Evolutionary conservation across 1,140 invertebrate species (phyloP), one percentile per base, ranked within the genome.

Genomic region (Galleria mellonella): DNA sequence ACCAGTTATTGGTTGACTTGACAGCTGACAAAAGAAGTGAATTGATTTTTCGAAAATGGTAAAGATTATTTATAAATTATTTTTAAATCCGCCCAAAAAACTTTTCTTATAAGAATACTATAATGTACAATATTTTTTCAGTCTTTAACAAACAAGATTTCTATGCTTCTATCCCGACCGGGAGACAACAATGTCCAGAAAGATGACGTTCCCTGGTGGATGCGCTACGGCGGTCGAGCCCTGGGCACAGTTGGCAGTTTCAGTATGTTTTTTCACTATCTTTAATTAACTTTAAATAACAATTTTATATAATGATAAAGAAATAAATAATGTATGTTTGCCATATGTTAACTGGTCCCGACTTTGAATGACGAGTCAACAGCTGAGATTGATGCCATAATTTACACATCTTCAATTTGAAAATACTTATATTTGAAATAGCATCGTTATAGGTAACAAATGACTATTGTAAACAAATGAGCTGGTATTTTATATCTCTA

Each of bases 121-220:
- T 52, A 33, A 73, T 75, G 60, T 62, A 13, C 42, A 29, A 56
- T 51, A 23, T 54, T 60, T 32, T 88, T 89, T 46, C 78, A 94
- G 93, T 94, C 93, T 61, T 89, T 94, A 61, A 87, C 90, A 48
- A 93, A 94, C 65, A 94, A 94, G 89, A 87, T 94, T 62, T 88
- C 90, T 35, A 89, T 90, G 56, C 87, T 94, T 46, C 91, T 94
- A 91, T 89, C 92, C 47, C 88, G 92, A 55, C 93, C 94, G 40
- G 92, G 92, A 51, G 90, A 92, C 75, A 92, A 93, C 76, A 90
- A 89, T 55, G 87, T 86, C 40, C 86, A 89, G 51, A 93, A 93
- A 88, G 93, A 94, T 82, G 94, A 95, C 81, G 90, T 92, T 47
- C 93, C 94, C 52, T 95, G 93, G 93, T 96, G 93, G 91, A 89